Evolutionary conservation across 1,140 invertebrate species (phyloP), one percentile per base, ranked within the genome.

Genomic region (Centruroides sculpturatus): DNA sequence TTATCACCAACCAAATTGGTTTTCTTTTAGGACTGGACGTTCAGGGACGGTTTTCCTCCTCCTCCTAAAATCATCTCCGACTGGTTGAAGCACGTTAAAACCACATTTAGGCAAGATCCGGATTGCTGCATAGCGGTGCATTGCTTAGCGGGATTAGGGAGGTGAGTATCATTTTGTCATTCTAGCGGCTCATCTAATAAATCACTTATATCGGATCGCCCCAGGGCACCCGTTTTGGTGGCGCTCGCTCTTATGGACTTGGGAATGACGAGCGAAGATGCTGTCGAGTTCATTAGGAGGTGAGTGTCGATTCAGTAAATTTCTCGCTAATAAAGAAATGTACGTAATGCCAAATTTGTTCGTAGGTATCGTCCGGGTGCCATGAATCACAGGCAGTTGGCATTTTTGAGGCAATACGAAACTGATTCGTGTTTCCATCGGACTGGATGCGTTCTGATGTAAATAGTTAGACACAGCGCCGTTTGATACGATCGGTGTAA

Each of bases 231-330:
- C 61, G 91, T 97, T 55, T 82, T 97, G 72, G 93, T 97, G 52
- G 93, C 92, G 64, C 79, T 97, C 67, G 92, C 92, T 69, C 82
- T 97, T 60, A 92, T 97, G 71, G 93, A 98, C 79, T 83, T 94
- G 66, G 93, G 93, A 67, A 87, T 97, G 79, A 92, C 92, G 72
- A 96, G 92, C 75, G 91, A 96, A 68, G 92, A 96, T 78, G 92
- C 92, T 63, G 91, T 98, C 65, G 89, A 94, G 75, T 82, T 92
- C 69, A 97, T 97, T 71, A 80, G 92, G 79, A 83, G 87, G 91
- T 55, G 12, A 55, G 50, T 11, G 12, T 11, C 12, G 8, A 6
- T 0, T 6, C 5, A 41, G 5, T 41, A 6, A 41, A 41, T 41
- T 41, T 6, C 8, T 41, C 1, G 41, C 8, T 41, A 8, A 41